These are phyloP conservation scores for Pedicia rivosa DNA, from an alignment of 2,888 invertebrate species.

Conservation along the genomic window DNA sequence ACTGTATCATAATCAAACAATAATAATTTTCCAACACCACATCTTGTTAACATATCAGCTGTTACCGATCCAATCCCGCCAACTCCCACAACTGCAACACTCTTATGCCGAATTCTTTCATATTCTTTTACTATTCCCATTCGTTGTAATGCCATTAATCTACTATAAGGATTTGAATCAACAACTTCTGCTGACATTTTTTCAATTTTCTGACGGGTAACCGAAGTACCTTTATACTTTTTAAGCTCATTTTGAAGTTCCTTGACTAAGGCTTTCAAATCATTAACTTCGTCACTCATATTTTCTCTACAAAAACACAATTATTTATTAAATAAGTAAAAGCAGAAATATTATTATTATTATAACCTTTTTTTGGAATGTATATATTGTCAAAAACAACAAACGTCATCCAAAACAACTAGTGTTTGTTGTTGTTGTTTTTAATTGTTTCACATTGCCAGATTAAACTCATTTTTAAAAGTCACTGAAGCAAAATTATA, in stretches of 20 bases:
- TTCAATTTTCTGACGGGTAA: slow-evolving; percentile 52
- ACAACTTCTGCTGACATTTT: slow-evolving; percentile 93
- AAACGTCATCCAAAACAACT: too few species aligned
- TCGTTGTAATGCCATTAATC: slow-evolving; percentile 95
- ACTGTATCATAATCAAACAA: slow-evolving; percentile 98
- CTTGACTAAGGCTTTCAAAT: background rate
- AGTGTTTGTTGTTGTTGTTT: too few species aligned
- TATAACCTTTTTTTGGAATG: too few species aligned
- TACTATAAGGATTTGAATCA: slow-evolving; percentile 96
- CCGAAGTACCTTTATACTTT: slow-evolving; percentile 1
- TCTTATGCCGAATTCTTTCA: slow-evolving; percentile 74
- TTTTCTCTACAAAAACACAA: too few species aligned
- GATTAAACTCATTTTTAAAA: too few species aligned
- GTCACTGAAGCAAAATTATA: too few species aligned
- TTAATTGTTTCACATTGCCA: too few species aligned
- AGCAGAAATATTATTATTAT: too few species aligned
- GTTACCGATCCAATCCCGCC: slow-evolving; percentile 99
- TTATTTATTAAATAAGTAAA: too few species aligned
- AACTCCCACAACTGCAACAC: slow-evolving; percentile 90
- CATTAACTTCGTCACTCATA: background rate
- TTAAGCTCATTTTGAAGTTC: slow-evolving; percentile 2
- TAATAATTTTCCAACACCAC: slow-evolving; percentile 92
- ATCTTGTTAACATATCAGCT: slow-evolving; percentile 97
- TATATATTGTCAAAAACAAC: too few species aligned
- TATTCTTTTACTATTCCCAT: slow-evolving; percentile 99